These are phyloP conservation scores for Cryptoprocta ferox DNA, from an alignment of 2,797 vertebrate species.

Conservation along the genomic window DNA sequence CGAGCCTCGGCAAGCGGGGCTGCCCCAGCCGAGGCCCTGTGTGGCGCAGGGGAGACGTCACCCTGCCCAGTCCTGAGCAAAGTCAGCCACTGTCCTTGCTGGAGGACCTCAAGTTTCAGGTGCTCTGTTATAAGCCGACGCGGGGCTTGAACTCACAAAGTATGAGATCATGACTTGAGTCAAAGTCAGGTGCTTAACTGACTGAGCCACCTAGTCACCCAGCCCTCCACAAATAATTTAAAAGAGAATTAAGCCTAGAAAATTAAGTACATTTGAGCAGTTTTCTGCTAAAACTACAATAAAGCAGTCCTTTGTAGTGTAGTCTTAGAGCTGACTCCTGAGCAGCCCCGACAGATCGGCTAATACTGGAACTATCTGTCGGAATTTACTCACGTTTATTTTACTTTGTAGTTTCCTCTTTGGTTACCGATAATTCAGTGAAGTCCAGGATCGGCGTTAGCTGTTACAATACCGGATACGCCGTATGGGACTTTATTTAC, in stretches of 20 bases:
- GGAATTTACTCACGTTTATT: background rate
- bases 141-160: background rate
- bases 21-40: too few relatives aligned
- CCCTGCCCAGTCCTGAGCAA: too few relatives aligned
- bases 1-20: too few relatives aligned
- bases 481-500: background rate
- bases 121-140: fast-evolving
- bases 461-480: background rate
- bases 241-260: background rate
- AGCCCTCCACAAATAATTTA: background rate
- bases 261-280: background rate
- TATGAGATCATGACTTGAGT: background rate
- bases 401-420: background rate
- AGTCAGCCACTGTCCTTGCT: too few relatives aligned
- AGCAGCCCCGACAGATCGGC: too few relatives aligned
- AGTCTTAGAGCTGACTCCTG: background rate
- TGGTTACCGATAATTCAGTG: too few relatives aligned
- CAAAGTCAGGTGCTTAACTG: background rate
- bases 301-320: background rate
- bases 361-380: background rate
- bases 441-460: background rate
- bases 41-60: too few relatives aligned
- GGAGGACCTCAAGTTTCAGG: too few relatives aligned
- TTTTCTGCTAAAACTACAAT: background rate
- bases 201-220: background rate